Evolutionary conservation across 2,797 vertebrate species (phyloP).

Genomic region (Poecile montanus): DNA sequence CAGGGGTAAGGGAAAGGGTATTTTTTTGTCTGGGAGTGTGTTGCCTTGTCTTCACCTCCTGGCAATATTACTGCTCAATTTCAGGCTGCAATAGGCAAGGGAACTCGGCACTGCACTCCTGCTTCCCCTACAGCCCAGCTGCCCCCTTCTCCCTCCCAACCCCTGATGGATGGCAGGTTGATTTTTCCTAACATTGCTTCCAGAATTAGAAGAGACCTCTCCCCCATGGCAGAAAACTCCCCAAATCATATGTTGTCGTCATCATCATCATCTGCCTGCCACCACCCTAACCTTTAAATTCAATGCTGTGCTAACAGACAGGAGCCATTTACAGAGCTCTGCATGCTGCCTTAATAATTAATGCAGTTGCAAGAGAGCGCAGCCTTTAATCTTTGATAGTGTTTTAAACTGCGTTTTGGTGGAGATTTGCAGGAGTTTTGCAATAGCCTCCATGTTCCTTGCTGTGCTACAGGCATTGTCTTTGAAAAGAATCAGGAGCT

Average conservation of each 20-base stretch:
- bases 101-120: neutral
- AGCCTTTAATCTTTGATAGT: slow-evolving; percentile 32
- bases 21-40: neutral
- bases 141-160: neutral
- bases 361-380: neutral
- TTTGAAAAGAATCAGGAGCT: neutral
- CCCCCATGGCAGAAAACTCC: neutral
- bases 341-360: slow-evolving; percentile 54
- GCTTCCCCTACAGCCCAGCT: neutral
- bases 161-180: neutral
- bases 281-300: neutral
- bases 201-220: neutral
- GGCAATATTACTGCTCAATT: neutral
- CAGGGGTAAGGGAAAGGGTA: neutral
- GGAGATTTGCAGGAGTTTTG: neutral
- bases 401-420: slow-evolving; percentile 13
- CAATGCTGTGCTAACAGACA: neutral
- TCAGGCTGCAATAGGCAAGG: neutral
- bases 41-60: neutral
- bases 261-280: neutral
- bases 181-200: neutral
- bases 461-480: neutral
- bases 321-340: slow-evolving; percentile 59
- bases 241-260: neutral
- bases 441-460: neutral